Evolutionary conservation across 2,797 vertebrate species (phyloP), one percentile per base, ranked within the genome.

Genomic region (Serranus cabrilla): DNA sequence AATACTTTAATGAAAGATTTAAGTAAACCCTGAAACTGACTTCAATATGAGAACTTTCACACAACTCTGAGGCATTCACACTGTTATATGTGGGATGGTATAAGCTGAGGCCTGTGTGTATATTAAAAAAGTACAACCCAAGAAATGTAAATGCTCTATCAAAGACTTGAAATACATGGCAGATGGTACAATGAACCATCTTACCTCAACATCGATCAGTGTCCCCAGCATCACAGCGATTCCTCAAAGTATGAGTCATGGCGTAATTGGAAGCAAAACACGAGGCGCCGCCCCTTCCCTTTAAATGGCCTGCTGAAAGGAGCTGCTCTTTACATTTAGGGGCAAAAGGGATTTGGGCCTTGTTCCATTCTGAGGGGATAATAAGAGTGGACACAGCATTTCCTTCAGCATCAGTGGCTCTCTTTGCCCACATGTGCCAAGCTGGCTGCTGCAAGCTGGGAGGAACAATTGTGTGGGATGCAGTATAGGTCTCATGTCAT

Each of bases 161-260:
- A 51, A 76, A 71, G 43, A 18, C 14, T 27, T 8, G 11, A 63
- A 72, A 43, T 12, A 14, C 9, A 12, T 5, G 23, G 50, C 50
- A 68, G n/a, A 62, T 0, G 37, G 13, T 17, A 23, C n/a, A 62
- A 80, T 74, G 46, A 79, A 27, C 17, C 42, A 52, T 80, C 73
- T n/a, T 18, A 58, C n/a, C 6, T 23, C 21, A 34, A 58, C 14
- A 0, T 31, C 51, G 18, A 88, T 78, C 57, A 5, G 51, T 20
- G 55, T 47, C 49, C 50, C 42, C 45, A 34, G 59, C 12, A 76
- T 76, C 7, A 20, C 63, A 37, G 76, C 39, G 11, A 61, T 83
- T 87, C 79, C 61, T 71, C 1, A 0, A 74, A 75, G 54, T 42
- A 67, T 87, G 87, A 91, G 62, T 91, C 88, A 91, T 61, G 12